Percentiles rank a stretch among this genome's conserved stretches.
These are phyloP conservation scores for Tenebrio molitor DNA, from an alignment of 1,140 invertebrate genomes.

Conservation along the genomic window DNA sequence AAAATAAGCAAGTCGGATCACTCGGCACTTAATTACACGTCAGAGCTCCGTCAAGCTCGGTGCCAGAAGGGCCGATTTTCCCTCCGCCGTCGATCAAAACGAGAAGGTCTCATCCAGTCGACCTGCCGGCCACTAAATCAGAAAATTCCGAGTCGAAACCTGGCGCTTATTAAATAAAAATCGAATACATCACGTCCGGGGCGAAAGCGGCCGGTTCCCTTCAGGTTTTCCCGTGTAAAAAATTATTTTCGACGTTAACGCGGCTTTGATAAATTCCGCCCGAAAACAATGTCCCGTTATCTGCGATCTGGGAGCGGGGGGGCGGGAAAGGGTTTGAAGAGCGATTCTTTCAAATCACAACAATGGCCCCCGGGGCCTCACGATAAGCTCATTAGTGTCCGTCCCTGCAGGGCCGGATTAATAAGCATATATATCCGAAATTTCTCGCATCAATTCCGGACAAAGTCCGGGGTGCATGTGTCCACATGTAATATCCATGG, in stretches of 20 bases:
- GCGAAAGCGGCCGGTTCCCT: neutral
- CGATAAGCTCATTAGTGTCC: constrained; percentile 21
- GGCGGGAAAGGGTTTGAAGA: too few relatives aligned
- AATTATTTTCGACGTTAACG: constrained; percentile 2
- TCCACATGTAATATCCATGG: constrained; percentile 60
- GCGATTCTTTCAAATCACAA: constrained; percentile 22
- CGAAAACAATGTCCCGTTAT: neutral
- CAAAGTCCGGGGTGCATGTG: constrained; percentile 52
- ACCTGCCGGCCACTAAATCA: constrained; percentile 11
- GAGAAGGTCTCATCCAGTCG: neutral
- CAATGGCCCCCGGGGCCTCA: constrained; percentile 4
- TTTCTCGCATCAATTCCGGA: constrained; percentile 54
- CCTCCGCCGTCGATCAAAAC: neutral
- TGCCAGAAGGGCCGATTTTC: neutral
- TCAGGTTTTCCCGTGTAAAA: neutral
- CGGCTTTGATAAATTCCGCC: neutral
- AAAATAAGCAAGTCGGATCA: constrained; percentile 12
- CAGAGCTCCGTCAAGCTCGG: neutral
- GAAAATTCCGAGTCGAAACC: neutral
- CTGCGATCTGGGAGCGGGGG: too few relatives aligned
- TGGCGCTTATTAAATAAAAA: constrained; percentile 17
- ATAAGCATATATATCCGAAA: constrained; percentile 59
- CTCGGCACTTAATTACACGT: constrained; percentile 29
- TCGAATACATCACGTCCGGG: neutral
- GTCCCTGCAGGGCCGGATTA: constrained; percentile 11